Evolutionary conservation across 2,113 vertebrate species (phyloP), one percentile per base, ranked within the genome.

Genomic region (Eclectus roratus): DNA sequence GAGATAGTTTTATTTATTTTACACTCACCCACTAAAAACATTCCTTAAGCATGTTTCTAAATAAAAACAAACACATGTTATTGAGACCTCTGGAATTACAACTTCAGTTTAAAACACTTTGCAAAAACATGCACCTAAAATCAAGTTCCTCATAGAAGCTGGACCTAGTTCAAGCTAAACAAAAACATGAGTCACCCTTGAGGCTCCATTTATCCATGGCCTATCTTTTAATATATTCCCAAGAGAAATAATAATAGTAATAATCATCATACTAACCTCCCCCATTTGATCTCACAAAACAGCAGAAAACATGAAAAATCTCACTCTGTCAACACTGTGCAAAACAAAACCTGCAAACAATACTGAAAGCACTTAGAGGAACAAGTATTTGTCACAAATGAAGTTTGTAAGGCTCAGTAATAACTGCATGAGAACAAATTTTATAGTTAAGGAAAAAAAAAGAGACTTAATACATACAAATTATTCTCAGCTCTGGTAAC

Each of bases 141-240:
- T 74, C 41, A 80, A 92, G 73, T 61, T 96, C 83, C 69, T 86
- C 43, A 70, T 73, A 72, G n/a, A 92, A 93, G 71, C 39, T 94
- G 94, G 95, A 91, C 58, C 50, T 49, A 71, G 35, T 91, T 91
- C 91, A 97, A 96, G 52, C 60, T 85, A 96, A 97, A 97, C 76
- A 96, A 95, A 94, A 95, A 78, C 85, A 96, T 52, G 55, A 96
- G 76, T 93, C 92, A 93, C 82, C 58, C 88, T 58, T 61, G 60
- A 93, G 85, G 63, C 58, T 93, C 39, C 37, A 28, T 91, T 95
- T 94, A 91, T 88, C 88, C 85, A 64, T n/a, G 18, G 85, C 85
- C 76, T 73, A 91, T 80, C 87, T 96, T 89, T 88, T 77, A 94
- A 85, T 88, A 83, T 60, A 91, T 71, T 95, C 93, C 50, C 69